Evolutionary conservation across 2,888 invertebrate genomes (phyloP).

Genomic region (Tetrapedia diversipes): DNA sequence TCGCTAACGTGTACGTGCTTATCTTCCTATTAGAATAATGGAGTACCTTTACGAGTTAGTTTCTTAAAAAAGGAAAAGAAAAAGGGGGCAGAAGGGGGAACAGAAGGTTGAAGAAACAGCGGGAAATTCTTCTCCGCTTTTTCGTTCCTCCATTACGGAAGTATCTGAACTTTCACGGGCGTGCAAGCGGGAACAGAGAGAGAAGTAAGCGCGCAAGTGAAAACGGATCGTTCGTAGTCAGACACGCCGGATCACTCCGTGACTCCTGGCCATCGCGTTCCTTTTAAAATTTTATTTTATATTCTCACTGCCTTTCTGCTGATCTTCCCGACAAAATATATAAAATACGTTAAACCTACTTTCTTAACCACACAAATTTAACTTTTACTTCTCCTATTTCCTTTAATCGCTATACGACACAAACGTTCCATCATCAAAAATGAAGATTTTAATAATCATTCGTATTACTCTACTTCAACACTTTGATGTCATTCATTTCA

Average conservation of each 20-base stretch:
- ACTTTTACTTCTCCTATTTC: no score
- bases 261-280: neutral
- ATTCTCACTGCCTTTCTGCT: neutral
- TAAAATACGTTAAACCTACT: no score
- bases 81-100: no score
- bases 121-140: constrained; percentile 9
- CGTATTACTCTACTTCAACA: no score
- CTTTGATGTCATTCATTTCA: no score
- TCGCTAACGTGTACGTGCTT: neutral
- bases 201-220: constrained; percentile 14
- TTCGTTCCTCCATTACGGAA: constrained; percentile 8
- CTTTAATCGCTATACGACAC: no score
- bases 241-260: constrained; percentile 2
- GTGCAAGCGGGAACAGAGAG: neutral
- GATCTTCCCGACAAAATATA: no score
- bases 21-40: neutral
- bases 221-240: constrained; percentile 34
- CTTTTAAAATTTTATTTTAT: neutral
- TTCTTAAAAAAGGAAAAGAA: neutral
- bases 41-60: neutral
- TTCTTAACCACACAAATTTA: no score
- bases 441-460: no score
- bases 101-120: neutral
- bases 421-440: no score
- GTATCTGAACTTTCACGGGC: constrained; percentile 16